These are phyloP conservation scores for Lethocerus indicus DNA, from an alignment of 1,140 invertebrate species.

Conservation along the genomic window DNA sequence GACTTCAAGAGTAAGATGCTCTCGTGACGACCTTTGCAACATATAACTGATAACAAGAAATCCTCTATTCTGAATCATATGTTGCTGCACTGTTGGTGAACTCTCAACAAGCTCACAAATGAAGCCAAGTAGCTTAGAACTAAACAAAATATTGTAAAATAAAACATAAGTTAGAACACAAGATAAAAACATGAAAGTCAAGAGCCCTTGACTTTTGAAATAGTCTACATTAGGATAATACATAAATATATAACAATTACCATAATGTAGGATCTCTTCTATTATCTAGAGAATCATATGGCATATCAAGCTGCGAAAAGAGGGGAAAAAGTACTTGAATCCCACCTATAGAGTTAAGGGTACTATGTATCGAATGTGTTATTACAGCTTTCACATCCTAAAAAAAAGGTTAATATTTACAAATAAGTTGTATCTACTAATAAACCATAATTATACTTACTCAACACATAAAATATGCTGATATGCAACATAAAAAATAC, in stretches of 20 bases:
- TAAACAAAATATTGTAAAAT: slow-evolving; percentile 30
- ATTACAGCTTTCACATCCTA: slow-evolving; percentile 98
- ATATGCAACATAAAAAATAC: not conserved
- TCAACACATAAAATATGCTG: too few relatives aligned
- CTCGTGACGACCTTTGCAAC: slow-evolving; percentile 80
- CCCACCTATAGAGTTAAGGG: slow-evolving; percentile 95
- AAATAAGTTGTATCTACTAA: too few relatives aligned
- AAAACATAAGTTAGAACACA: slow-evolving; percentile 7
- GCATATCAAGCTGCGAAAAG: slow-evolving; percentile 92
- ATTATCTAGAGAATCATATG: slow-evolving; percentile 60
- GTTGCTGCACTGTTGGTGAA: slow-evolving; percentile 93
- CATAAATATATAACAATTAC: slow-evolving; percentile 30
- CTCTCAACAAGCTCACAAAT: slow-evolving; percentile 94
- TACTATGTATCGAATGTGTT: slow-evolving; percentile 97
- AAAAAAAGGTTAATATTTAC: slow-evolving; percentile 24
- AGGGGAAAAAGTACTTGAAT: slow-evolving; percentile 97
- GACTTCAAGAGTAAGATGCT: slow-evolving; percentile 87
- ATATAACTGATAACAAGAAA: slow-evolving; percentile 97
- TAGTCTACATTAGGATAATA: not conserved
- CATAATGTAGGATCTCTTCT: slow-evolving; percentile 74
- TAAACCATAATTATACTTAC: too few relatives aligned
- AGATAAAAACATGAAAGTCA: slow-evolving; percentile 2
- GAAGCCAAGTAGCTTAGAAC: slow-evolving; percentile 90
- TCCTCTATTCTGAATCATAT: slow-evolving; percentile 95
- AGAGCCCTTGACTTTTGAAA: not conserved